These are phyloP conservation scores for Callocephalon fimbriatum DNA, from an alignment of 2,113 vertebrate species.

Conservation along the genomic window DNA sequence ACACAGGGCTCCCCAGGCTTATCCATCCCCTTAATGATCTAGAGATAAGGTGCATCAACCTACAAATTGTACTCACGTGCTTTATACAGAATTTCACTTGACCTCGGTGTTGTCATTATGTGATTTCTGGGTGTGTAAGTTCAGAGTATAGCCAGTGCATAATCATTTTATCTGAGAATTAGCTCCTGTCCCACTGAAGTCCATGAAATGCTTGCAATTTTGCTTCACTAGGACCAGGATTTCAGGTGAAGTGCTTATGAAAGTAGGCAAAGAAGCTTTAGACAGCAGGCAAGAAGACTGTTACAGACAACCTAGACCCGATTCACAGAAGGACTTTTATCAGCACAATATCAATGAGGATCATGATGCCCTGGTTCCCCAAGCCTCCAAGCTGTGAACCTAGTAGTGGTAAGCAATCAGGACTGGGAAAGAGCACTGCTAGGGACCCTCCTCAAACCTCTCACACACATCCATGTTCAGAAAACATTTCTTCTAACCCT, in stretches of 20 bases:
- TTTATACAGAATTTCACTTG: background rate
- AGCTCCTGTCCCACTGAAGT: background rate
- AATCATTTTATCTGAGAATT: background rate
- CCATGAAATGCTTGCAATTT: background rate
- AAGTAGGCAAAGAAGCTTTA: background rate
- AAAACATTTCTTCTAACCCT: background rate
- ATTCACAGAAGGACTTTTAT: background rate
- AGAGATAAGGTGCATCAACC: background rate
- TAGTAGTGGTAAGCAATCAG: background rate
- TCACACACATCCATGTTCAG: background rate
- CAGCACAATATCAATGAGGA: background rate
- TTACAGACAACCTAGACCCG: background rate
- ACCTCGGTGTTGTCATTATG: background rate
- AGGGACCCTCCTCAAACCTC: background rate
- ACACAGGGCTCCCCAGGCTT: background rate
- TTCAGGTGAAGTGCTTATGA: background rate
- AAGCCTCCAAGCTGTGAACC: background rate
- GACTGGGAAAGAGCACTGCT: background rate
- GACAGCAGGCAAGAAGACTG: background rate
- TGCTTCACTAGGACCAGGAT: background rate
- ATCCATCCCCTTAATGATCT: background rate
- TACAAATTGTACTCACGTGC: fast-evolving
- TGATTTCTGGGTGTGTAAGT: background rate
- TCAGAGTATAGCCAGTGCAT: background rate
- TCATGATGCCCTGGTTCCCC: background rate